A percentile compares a stretch with the other conserved stretches of the same genome.
These are phyloP conservation scores for Lordiphosa stackelbergi DNA, from an alignment of 1,140 invertebrate species.

Conservation along the genomic window DNA sequence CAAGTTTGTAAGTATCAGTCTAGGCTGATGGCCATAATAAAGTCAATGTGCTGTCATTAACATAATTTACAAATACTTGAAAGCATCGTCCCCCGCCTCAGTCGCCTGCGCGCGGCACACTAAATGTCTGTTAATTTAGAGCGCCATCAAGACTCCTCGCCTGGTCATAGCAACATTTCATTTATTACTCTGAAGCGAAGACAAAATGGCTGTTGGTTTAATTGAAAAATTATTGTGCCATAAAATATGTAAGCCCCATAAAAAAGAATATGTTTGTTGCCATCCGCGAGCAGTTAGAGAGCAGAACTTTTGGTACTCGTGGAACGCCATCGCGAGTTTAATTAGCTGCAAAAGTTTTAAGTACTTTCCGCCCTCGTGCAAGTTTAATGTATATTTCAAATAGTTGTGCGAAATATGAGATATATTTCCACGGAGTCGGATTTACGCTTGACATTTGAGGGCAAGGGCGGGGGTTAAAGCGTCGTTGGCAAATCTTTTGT, in stretches of 20 bases:
- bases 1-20: background rate
- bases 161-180: slow-evolving; percentile 51
- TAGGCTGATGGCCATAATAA: slow-evolving; percentile 40
- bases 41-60: slow-evolving; percentile 69
- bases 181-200: slow-evolving; percentile 51
- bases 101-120: background rate
- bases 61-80: slow-evolving; percentile 71
- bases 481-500: slow-evolving; percentile 1
- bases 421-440: slow-evolving; percentile 7
- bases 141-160: slow-evolving; percentile 13
- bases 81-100: slow-evolving; percentile 14
- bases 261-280: slow-evolving; percentile 44
- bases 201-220: slow-evolving; percentile 51
- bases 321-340: slow-evolving; percentile 51
- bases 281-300: background rate
- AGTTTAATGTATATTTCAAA: slow-evolving; percentile 60
- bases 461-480: background rate
- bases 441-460: slow-evolving; percentile 25
- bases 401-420: slow-evolving; percentile 43
- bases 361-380: slow-evolving; percentile 36
- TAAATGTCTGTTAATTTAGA: slow-evolving; percentile 40
- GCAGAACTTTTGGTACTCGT: slow-evolving; percentile 9
- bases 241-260: slow-evolving; percentile 62
- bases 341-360: slow-evolving; percentile 66
- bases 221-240: slow-evolving; percentile 73